Evolutionary conservation across 2,797 vertebrate species (phyloP), one percentile per base, ranked within the genome.

Genomic region (Austrolebias charrua): DNA sequence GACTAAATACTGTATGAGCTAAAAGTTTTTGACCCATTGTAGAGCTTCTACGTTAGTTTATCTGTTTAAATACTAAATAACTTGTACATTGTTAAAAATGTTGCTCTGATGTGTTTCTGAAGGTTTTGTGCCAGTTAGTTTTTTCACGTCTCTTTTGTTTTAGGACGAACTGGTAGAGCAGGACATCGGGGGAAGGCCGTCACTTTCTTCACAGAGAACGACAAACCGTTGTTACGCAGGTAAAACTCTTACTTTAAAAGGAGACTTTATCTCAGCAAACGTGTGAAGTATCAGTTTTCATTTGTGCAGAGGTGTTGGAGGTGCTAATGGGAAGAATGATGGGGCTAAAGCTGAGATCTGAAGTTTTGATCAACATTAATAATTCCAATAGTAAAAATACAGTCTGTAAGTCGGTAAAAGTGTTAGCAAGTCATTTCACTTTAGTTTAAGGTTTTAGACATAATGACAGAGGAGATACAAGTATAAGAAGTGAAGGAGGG

Each of bases 161-260:
- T 66, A 83, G 97, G 97, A 76, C 94, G 96, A 35, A 99, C 97
- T 19, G 97, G 97, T 65, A 92, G 97, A 92, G 96, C 97, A 8
- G 96, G 97, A 35, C 95, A 95, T 81, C 87, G 59, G 46, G 97
- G 97, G 60, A 98, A 91, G 78, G 95, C 96, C 11, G 60, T 97
- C 71, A 98, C 95, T 15, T 97, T 99, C 87, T 99, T 99, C 70
- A 98, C 97, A 40, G 96, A 98, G 82, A 93, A 95, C 38, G 97
- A 99, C 80, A 98, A 98, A 75, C 96, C 96, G 7, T 92, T 98
- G 65, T 87, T 99, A 68, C 92, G 95, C 85, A 98, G 95, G 96
- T 97, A 20, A 4, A 43, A 48, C 38, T 5, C 6, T 33, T 33
- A 6, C 31, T 40, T 12, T 40, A 13, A 8, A 35, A 35, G 10